Conservation (phyloP, 2,888 invertebrate species). For the Ennomos quercinarius region DNA sequence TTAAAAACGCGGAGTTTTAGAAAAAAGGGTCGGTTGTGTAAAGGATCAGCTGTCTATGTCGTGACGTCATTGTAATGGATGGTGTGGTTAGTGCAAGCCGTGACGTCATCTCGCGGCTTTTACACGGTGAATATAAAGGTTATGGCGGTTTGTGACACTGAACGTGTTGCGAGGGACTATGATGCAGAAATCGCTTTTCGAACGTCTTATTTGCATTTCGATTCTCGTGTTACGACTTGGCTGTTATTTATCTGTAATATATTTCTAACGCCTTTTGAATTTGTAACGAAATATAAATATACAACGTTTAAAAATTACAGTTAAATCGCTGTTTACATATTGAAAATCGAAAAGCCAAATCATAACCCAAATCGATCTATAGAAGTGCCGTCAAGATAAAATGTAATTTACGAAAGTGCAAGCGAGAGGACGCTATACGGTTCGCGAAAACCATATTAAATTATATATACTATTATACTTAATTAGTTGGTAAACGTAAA, state of each 20-base stretch:
- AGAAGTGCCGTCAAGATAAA: conserved; percentile 39
- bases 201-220: conserved; percentile 5
- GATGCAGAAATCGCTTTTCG: background rate
- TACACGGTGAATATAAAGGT: background rate
- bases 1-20: conserved; percentile 17
- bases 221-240: conserved; percentile 7
- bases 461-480: conserved; percentile 37
- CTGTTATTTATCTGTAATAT: conserved; percentile 5
- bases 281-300: too few relatives aligned
- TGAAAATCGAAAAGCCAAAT: conserved; percentile 11
- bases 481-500: conserved; percentile 55
- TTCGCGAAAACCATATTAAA: conserved; percentile 56
- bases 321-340: too few relatives aligned
- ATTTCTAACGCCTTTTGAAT: too few relatives aligned
- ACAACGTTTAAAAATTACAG: too few relatives aligned
- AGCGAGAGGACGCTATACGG: conserved; percentile 61
- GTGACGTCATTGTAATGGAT: too few relatives aligned
- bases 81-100: background rate
- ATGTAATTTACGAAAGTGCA: conserved; percentile 33
- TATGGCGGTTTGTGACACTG: conserved; percentile 7
- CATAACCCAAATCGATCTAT: conserved; percentile 2
- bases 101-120: background rate
- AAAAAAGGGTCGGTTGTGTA: too few relatives aligned
- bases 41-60: too few relatives aligned
- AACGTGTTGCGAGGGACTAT: conserved; percentile 1